Evolutionary conservation across 2,797 vertebrate genomes (phyloP), one percentile per base, ranked within the genome.

Genomic region (Triplophysa bombifrons): DNA sequence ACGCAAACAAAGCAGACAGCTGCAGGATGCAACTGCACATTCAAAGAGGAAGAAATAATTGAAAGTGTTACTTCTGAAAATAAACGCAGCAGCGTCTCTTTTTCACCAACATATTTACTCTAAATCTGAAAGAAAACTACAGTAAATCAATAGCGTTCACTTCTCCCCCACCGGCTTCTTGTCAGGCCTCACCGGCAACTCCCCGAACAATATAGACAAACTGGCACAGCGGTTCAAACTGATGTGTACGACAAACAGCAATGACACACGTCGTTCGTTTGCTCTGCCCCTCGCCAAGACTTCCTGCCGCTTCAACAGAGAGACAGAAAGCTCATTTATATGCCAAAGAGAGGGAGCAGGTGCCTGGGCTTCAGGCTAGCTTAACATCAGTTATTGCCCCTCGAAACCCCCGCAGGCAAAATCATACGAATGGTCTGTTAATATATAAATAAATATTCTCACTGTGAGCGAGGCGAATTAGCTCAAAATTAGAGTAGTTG

Each of bases 341-440:
- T 81, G 76, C 69, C 34, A 70, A 69, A 64, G 69, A 72, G 69
- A 17, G 73, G 82, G 65, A 83, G 84, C 82, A 85, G 82, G 82
- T 84, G 84, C 72, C 70, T 72, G n/a, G 75, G 82, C 79, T 76
- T 85, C 82, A 82, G 84, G 82, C 72, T 81, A 79, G 73, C 27
- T 74, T 80, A 82, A 74, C 73, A 71, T 82, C 80, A 82, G 76
- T 72, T 68, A 71, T 71, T 63, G 65, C 79, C 66, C 73, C 73
- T 74, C 60, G 46, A 81, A 75, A 69, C 68, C 76, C 76, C 75
- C 6, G 71, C 64, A 67, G 55, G 78, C 78, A 66, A 80, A 82
- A 71, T 56, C 73, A 58, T 65, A 74, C 22, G 46, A n/a, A 82
- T 56, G 51, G 64, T 69, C 64, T 69, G 53, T 6, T 34, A 22